phyloP scores from a whole-genome alignment of 1,140 invertebrate species.

The Drosophila parvula region DNA sequence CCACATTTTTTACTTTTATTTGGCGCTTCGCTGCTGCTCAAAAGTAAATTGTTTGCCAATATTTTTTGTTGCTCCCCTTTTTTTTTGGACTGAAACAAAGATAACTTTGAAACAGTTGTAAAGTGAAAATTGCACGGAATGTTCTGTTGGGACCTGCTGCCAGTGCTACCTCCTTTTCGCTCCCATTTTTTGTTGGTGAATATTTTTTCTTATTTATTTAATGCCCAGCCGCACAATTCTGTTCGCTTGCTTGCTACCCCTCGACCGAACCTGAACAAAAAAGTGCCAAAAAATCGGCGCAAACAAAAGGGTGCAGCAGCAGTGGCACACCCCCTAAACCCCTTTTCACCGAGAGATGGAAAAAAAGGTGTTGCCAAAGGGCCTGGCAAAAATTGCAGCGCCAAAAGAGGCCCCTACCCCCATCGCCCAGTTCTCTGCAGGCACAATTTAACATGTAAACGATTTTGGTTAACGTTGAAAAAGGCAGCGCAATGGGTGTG shows the following conservation, averaged over 20 bases:
- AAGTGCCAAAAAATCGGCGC: slow-evolving; percentile 68
- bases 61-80: slow-evolving; percentile 69
- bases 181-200: slow-evolving; percentile 37
- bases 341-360: not conserved
- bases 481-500: not conserved
- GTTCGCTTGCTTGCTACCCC: slow-evolving; percentile 13
- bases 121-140: slow-evolving; percentile 83
- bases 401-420: slow-evolving; percentile 27
- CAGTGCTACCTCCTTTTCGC: slow-evolving; percentile 31
- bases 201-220: slow-evolving; percentile 79
- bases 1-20: slow-evolving; percentile 72
- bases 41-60: slow-evolving; percentile 83
- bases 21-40: slow-evolving; percentile 35
- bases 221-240: slow-evolving; percentile 67
- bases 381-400: slow-evolving; percentile 77
- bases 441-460: slow-evolving; percentile 82
- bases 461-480: slow-evolving; percentile 75
- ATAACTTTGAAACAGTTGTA: slow-evolving; percentile 84
- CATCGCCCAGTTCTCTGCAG: slow-evolving; percentile 23
- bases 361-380: slow-evolving; percentile 81
- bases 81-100: slow-evolving; percentile 74
- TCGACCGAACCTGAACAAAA: slow-evolving; percentile 35
- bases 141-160: slow-evolving; percentile 20
- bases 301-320: slow-evolving; percentile 48
- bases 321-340: slow-evolving; percentile 9